Evolutionary conservation across 2,888 invertebrate species (phyloP), one percentile per base, ranked within the genome.

Genomic region (Folsomia candida): DNA sequence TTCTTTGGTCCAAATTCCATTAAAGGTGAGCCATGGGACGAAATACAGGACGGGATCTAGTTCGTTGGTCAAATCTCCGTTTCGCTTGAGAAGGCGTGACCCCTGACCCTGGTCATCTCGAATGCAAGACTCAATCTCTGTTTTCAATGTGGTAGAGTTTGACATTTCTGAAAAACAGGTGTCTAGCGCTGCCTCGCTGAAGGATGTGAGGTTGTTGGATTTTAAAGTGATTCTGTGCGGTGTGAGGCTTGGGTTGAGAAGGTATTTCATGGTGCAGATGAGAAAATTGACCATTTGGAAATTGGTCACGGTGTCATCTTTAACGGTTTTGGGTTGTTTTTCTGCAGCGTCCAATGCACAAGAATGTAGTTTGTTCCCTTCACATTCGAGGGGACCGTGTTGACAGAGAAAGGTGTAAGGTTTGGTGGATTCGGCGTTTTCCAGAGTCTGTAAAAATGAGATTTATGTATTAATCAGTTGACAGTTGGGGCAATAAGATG

Each of bases 361-460:
- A 22, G 64, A 54, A 47, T 69, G 69, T 18, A 69, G 20, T 20
- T 29, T 37, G 24, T 69, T 69, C 11, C 69, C 69, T 26, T 64
- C 69, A 24, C 69, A 69, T 59, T 69, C 69, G 27, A 57, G 25
- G 18, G 47, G 57, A 11, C 69, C 69, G n/a, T 69, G 64, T 60
- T 69, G 69, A 27, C 69, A 69, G 26, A 24, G 24, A 47, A 69
- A 69, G n/a, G 26, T 26, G 4, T 26, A 14, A 47, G 11, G 22
- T 22, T 59, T 59, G 4, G 9, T n/a, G 9, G 20, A 11, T n/a
- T 37, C 9, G 6, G 24, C 3, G 2, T 51, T 22, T 59, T 25
- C 26, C 11, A 20, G 4, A 4, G 59, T 59, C 59, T 59, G 24
- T 2, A 59, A 24, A 27, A 18, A 57, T n/a, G 9, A 11, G 14